Base-by-base conservation (phyloP, 1,140 invertebrate species). In the Venturia canescens region DNA sequence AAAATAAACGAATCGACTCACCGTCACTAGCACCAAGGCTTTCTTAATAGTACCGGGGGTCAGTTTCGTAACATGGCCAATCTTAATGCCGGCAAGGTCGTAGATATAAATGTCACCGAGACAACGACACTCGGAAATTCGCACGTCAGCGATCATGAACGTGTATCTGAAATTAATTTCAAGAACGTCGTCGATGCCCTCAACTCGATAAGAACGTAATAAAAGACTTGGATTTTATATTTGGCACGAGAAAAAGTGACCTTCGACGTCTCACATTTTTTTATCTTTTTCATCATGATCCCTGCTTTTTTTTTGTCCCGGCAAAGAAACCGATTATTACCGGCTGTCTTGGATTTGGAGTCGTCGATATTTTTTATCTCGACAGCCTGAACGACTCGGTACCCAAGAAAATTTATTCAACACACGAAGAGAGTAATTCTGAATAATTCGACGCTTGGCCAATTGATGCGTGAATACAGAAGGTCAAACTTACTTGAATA, bases 41-140 rank as follows among this genome's bases (percentile, higher is more conserved):
- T 91, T 91, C 82, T 91, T 91, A 34, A 89, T 81, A 23, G 89
- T 77, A 3, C 86, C 77, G 7, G 89, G 89, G 0, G 89, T 87
- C 76, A 89, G 84, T 83, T 90, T 88, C 48, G 86, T 69, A 15
- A 87, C 81, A 71, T 90, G 88, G 60, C 86, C 86, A 26, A 90
- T 78, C 38, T 84, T 86, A 34, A 87, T 83, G 26, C 84, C 86
- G 15, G 84, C 82, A 53, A 91, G 83, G 83, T 91, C 90, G 48
- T 89, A 87, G 78, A 91, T 82, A 80, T 89, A 88, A 82, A 89
- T 86, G 53, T 90, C 85, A 4, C 89, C 90, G 34, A 89, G 83
- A 72, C 89, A 84, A 13, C 84, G 87, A 69, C 84, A 82, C 66
- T 89, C 87, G 53, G 87, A 85, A 74, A 87, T 85, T 29, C 86